These are phyloP conservation scores for Thamnaconus septentrionalis DNA, from an alignment of 2,113 vertebrate genomes.

Conservation along the genomic window DNA sequence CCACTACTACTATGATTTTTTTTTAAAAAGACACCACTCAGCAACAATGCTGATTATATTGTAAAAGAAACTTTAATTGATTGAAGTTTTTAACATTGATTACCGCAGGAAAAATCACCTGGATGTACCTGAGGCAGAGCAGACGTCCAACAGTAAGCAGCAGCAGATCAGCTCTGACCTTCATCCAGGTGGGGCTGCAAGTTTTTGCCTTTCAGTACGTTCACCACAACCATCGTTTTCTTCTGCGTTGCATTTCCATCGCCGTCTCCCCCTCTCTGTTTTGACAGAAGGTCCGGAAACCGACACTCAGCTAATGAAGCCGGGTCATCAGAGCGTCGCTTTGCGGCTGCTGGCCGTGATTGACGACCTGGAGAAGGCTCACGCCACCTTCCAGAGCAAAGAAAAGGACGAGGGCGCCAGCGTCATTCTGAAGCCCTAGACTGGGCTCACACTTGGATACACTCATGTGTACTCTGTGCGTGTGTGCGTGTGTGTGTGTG, in stretches of 20 bases:
- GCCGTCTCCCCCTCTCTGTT: conserved; percentile 1
- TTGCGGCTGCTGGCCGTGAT: conserved; percentile 77
- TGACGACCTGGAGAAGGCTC: conserved; percentile 79
- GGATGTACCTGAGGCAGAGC: conserved; percentile 56
- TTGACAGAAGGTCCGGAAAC: conserved; percentile 51
- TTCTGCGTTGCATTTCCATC: neutral
- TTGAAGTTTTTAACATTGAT: conserved; percentile 12
- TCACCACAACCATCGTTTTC: neutral
- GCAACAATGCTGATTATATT: too few relatives aligned
- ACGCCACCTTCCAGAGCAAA: conserved; percentile 75
- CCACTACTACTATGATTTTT: too few relatives aligned
- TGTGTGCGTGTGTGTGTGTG: too few relatives aligned
- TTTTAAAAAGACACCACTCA: too few relatives aligned
- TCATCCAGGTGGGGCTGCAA: conserved; percentile 65
- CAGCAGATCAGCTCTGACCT: conserved; percentile 28
- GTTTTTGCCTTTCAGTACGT: neutral
- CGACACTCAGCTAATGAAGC: conserved; percentile 31
- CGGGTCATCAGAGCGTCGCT: conserved; percentile 45
- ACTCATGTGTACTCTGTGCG: too few relatives aligned
- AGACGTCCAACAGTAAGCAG: conserved; percentile 51
- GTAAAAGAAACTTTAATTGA: conserved; percentile 2
- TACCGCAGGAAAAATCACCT: conserved; percentile 77
- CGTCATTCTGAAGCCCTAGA: conserved; percentile 63
- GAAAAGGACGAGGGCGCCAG: conserved; percentile 65
- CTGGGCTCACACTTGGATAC: neutral